A percentile compares a stretch with the other conserved stretches of the same genome.
Evolutionary conservation across 2,888 invertebrate species (phyloP).

Genomic region (Watsonalla cultraria): DNA sequence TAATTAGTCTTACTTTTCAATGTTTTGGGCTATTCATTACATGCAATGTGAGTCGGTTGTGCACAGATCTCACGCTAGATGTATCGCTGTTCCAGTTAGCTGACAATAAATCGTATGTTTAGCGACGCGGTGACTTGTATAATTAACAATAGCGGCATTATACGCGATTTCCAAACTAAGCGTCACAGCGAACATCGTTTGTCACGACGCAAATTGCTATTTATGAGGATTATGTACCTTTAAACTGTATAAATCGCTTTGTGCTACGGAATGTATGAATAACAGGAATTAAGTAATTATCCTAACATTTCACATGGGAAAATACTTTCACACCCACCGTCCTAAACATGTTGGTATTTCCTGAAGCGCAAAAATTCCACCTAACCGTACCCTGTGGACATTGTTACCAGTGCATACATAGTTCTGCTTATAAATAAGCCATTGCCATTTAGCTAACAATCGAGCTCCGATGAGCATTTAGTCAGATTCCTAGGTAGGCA

Average conservation of each 20-base stretch:
- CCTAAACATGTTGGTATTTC: not conserved
- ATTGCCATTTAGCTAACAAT: slow-evolving; percentile 70
- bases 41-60: slow-evolving; percentile 33
- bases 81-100: slow-evolving; percentile 65
- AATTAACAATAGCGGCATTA: slow-evolving; percentile 75
- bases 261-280: slow-evolving; percentile 29
- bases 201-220: slow-evolving; percentile 73
- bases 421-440: slow-evolving; percentile 64
- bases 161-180: slow-evolving; percentile 74
- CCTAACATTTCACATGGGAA: slow-evolving; percentile 5
- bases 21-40: slow-evolving; percentile 50
- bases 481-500: slow-evolving; percentile 71
- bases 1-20: slow-evolving; percentile 58
- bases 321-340: not conserved
- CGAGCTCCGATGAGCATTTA: slow-evolving; percentile 73
- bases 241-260: slow-evolving; percentile 43
- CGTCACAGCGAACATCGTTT: slow-evolving; percentile 62
- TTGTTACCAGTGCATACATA: slow-evolving; percentile 38
- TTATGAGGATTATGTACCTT: slow-evolving; percentile 71
- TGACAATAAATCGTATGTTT: slow-evolving; percentile 75
- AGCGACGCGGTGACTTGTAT: slow-evolving; percentile 71
- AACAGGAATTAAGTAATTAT: slow-evolving; percentile 18
- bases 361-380: slow-evolving; percentile 27
- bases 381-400: slow-evolving; percentile 33
- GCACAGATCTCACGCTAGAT: slow-evolving; percentile 63